Conservation (phyloP, 2,797 vertebrate species). For the Trachurus trachurus region DNA sequence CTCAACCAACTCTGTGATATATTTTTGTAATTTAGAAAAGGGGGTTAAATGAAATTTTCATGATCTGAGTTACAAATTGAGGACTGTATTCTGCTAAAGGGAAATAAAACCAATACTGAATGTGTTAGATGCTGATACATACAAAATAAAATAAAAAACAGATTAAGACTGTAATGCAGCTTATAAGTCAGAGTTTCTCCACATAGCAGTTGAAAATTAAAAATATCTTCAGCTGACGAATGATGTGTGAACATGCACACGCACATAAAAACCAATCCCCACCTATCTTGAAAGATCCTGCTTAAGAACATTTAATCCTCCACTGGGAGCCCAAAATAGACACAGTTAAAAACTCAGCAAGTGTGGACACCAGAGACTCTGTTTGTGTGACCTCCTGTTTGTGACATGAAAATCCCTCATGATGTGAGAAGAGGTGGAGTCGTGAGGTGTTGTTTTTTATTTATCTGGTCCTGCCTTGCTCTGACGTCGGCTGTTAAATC, state of each 20-base stretch:
- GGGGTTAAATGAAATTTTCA: not conserved
- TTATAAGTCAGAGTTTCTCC: not conserved
- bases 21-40: constrained; percentile 15
- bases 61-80: not conserved
- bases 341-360: constrained; percentile 35
- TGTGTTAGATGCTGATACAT: not conserved
- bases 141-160: not conserved
- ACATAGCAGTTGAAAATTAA: not conserved
- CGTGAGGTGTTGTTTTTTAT: constrained; percentile 43
- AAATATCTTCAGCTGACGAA: constrained; percentile 10
- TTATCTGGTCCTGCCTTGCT: constrained; percentile 24
- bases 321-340: constrained; percentile 39
- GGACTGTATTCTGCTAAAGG: not conserved
- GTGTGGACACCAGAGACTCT: constrained; percentile 12
- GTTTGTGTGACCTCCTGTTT: constrained; percentile 23
- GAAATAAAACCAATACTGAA: not conserved
- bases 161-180: not conserved
- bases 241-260: constrained; percentile 9
- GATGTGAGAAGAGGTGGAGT: constrained; percentile 30
- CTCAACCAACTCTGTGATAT: not conserved
- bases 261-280: not conserved
- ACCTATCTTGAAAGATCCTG: constrained; percentile 39
- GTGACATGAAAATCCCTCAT: constrained; percentile 31
- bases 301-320: constrained; percentile 49
- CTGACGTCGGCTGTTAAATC: no score